Evolutionary conservation across 2,888 invertebrate genomes (phyloP).

Genomic region (Tetramorium bicarinatum): DNA sequence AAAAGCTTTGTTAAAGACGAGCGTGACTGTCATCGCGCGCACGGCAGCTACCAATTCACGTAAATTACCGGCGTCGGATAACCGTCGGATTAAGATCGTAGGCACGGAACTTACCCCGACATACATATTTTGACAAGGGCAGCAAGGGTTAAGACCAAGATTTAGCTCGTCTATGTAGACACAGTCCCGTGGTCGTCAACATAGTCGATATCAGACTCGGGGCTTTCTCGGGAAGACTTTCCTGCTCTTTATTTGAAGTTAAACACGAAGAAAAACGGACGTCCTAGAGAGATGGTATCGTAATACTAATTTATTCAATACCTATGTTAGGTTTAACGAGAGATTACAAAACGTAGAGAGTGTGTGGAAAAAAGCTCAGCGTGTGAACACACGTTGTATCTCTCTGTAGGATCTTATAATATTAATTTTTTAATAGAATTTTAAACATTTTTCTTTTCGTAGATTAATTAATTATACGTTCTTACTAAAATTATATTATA

Average conservation of each 20-base stretch:
- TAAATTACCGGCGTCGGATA: slow-evolving; percentile 43
- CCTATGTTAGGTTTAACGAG: slow-evolving; percentile 2
- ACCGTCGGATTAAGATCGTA: slow-evolving; percentile 52
- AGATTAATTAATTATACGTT: not conserved
- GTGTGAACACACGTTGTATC: not conserved
- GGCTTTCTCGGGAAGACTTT: not conserved
- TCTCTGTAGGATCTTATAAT: not conserved
- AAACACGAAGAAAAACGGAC: slow-evolving; percentile 26
- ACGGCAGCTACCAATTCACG: slow-evolving; percentile 15
- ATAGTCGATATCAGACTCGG: slow-evolving; percentile 36
- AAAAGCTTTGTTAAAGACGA: slow-evolving; percentile 4
- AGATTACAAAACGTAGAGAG: not conserved
- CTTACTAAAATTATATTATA: not conserved
- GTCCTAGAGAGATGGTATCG: not conserved
- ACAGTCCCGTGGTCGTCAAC: slow-evolving; percentile 16
- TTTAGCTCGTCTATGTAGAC: slow-evolving; percentile 48
- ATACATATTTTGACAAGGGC: slow-evolving; percentile 54
- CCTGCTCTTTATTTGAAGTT: slow-evolving; percentile 23
- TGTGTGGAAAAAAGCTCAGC: not conserved
- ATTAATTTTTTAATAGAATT: not conserved
- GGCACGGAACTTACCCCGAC: slow-evolving; percentile 41
- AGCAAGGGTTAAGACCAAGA: slow-evolving; percentile 53
- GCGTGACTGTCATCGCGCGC: not conserved
- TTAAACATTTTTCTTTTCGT: not conserved
- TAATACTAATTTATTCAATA: slow-evolving; percentile 23